A percentile compares a stretch with the other conserved stretches of the same genome.
Evolutionary conservation across 2,888 invertebrate species (phyloP).

Genomic region (Panzeria rudis): DNA sequence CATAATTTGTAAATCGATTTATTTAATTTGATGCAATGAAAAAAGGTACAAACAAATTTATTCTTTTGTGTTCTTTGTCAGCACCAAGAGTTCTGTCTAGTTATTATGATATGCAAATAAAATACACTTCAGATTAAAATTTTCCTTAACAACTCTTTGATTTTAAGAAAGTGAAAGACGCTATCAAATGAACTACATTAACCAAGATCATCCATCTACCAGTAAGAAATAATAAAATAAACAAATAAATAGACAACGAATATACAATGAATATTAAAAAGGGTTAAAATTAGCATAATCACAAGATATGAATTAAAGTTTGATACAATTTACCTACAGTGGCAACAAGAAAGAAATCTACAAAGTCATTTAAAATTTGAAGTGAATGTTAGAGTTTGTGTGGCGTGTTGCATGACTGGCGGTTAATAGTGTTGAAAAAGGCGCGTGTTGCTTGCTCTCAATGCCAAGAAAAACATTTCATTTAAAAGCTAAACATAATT

Average conservation of each 20-base stretch:
- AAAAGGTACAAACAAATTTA: not conserved
- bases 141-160: conserved; percentile 46
- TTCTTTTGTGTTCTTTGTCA: conserved; percentile 35
- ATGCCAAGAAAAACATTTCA: conserved; percentile 47
- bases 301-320: conserved; percentile 51
- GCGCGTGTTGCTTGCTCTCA: conserved; percentile 51
- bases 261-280: conserved; percentile 82
- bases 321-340: conserved; percentile 24
- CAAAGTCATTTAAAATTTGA: conserved; percentile 45
- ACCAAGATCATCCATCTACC: conserved; percentile 18
- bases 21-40: conserved; percentile 27
- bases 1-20: conserved; percentile 26
- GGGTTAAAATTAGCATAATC: conserved; percentile 82
- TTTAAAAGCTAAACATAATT: conserved; percentile 73
- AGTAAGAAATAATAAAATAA: conserved; percentile 58
- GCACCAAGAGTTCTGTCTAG: conserved; percentile 17
- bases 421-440: conserved; percentile 64
- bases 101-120: conserved; percentile 79
- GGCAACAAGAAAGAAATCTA: conserved; percentile 21
- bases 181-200: not conserved
- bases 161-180: conserved; percentile 19
- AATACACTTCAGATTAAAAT: conserved; percentile 74
- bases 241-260: conserved; percentile 68
- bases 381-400: not conserved
- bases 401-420: conserved; percentile 17